Conservation (phyloP, 2,888 invertebrate species). For the Epiblema foenella region DNA sequence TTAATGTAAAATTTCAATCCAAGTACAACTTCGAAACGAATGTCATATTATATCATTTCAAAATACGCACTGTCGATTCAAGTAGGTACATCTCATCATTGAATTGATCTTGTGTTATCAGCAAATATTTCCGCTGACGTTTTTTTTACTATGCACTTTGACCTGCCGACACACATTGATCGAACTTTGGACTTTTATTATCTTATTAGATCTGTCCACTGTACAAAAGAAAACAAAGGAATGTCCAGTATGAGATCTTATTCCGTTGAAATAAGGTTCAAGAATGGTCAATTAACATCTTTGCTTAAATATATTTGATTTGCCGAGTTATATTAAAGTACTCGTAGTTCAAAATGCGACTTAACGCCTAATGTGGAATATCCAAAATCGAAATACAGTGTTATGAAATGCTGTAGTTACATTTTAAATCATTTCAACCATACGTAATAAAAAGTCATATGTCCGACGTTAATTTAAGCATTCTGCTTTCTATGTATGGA, state of each 20-base stretch:
- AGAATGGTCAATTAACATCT: neutral
- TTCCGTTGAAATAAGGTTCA: neutral
- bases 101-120: conserved; percentile 4
- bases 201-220: conserved; percentile 33
- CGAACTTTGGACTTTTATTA: conserved; percentile 51
- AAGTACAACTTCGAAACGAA: no score
- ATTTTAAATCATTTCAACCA: no score
- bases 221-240: neutral
- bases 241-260: neutral
- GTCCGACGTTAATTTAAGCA: neutral
- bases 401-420: no score
- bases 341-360: no score
- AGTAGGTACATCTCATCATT: neutral
- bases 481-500: conserved; percentile 6
- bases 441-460: no score
- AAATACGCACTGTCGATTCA: no score
- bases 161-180: conserved; percentile 54
- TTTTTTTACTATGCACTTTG: conserved; percentile 52
- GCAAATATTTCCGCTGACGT: conserved; percentile 45
- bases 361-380: no score
- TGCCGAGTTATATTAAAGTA: no score
- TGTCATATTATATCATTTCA: no score
- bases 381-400: no score
- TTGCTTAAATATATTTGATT: no score
- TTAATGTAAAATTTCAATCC: no score